phyloP scores from a whole-genome alignment of 2,888 invertebrate genomes.

The Timema podura region DNA sequence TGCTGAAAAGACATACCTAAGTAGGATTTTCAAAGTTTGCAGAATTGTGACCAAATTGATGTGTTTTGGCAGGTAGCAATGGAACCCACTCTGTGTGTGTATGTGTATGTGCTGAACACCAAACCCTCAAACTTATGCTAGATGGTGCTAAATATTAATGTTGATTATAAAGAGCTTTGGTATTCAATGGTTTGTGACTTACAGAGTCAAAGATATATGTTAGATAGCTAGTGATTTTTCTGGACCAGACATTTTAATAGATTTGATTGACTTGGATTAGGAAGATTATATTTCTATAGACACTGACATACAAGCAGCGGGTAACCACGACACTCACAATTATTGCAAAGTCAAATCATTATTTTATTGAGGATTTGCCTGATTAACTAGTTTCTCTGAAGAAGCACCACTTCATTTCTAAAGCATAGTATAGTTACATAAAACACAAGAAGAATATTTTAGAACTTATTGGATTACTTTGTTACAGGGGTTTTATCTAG shows the following conservation, averaged over 20 bases:
- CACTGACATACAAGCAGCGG: not conserved
- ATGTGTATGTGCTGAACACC: constrained; percentile 3
- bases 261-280: not conserved
- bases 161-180: not conserved
- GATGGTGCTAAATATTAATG: not conserved
- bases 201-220: not conserved
- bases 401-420: constrained; percentile 1
- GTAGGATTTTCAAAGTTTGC: not conserved
- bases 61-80: not conserved
- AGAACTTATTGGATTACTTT: not conserved
- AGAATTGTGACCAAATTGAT: not conserved
- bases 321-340: not conserved
- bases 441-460: not conserved
- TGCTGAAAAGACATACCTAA: not conserved
- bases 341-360: not conserved
- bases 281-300: not conserved
- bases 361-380: not conserved
- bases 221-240: not conserved
- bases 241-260: not conserved
- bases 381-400: not conserved
- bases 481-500: not conserved
- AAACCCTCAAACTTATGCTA: constrained; percentile 1
- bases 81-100: not conserved
- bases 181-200: constrained; percentile 1
- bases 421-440: not conserved